These are phyloP conservation scores for Himalopsyche japonica DNA, from an alignment of 2,888 invertebrate species.

Conservation along the genomic window DNA sequence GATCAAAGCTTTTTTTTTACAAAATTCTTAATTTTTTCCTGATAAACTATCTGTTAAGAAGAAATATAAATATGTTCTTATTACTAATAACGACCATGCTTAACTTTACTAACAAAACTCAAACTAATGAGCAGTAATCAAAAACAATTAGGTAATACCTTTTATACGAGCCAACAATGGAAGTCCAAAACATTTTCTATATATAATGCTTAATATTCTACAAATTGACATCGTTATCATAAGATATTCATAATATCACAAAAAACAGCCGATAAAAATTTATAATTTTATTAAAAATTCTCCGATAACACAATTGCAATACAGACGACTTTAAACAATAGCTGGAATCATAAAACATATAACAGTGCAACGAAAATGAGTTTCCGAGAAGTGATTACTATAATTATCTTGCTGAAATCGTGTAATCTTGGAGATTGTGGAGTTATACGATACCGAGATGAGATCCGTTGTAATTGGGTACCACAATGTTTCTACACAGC, in stretches of 20 bases:
- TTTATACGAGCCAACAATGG: background rate
- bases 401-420: background rate
- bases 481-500: background rate
- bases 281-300: no score
- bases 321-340: no score
- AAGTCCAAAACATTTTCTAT: background rate
- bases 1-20: no score
- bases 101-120: no score
- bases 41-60: no score
- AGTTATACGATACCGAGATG: background rate
- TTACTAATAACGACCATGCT: no score
- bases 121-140: no score
- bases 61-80: no score
- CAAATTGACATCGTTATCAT: background rate
- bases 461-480: background rate
- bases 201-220: background rate
- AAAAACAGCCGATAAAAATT: no score
- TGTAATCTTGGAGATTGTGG: background rate
- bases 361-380: background rate
- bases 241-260: background rate
- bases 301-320: no score
- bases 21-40: no score
- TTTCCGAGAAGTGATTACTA: background rate
- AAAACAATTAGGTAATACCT: background rate
- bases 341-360: no score